phyloP scores from a whole-genome alignment of 2,888 invertebrate genomes.

The Malthinus flaveolus region DNA sequence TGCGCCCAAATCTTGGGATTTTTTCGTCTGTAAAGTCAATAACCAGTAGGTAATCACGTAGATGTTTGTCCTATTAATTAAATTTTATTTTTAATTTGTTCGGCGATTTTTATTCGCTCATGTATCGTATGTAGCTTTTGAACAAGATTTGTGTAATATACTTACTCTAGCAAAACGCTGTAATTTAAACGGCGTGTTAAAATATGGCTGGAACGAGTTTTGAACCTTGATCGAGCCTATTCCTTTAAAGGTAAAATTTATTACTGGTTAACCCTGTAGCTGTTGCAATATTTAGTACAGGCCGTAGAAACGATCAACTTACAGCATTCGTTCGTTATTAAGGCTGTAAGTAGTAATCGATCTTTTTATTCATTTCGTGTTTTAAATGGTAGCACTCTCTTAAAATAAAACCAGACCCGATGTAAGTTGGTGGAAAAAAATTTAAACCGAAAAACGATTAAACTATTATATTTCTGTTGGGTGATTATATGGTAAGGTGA shows the following conservation, averaged over 20 bases:
- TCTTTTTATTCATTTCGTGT: neutral
- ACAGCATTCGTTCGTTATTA: constrained; percentile 19
- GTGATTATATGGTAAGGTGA: neutral
- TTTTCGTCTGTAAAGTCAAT: too few relatives aligned
- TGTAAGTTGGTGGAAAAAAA: neutral
- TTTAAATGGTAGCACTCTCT: too few relatives aligned
- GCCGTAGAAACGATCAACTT: constrained; percentile 20
- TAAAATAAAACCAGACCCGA: too few relatives aligned
- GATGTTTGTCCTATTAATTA: too few relatives aligned
- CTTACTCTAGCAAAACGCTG: constrained; percentile 1
- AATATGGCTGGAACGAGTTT: constrained; percentile 9
- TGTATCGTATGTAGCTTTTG: too few relatives aligned
- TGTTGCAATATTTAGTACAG: constrained; percentile 15
- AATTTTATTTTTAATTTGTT: too few relatives aligned
- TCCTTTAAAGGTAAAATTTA: constrained; percentile 19
- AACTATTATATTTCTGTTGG: too few relatives aligned
- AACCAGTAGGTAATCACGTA: too few relatives aligned
- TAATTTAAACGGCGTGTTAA: constrained; percentile 8
- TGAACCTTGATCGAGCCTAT: constrained; percentile 11
- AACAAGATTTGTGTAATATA: too few relatives aligned
- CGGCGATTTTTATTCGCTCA: too few relatives aligned
- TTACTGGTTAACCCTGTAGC: constrained; percentile 19
- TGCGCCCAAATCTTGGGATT: too few relatives aligned
- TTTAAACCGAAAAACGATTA: neutral
- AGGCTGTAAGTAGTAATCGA: constrained; percentile 19